These are phyloP conservation scores for Monarcha castaneiventris DNA, from an alignment of 2,113 vertebrate genomes.

Conservation along the genomic window DNA sequence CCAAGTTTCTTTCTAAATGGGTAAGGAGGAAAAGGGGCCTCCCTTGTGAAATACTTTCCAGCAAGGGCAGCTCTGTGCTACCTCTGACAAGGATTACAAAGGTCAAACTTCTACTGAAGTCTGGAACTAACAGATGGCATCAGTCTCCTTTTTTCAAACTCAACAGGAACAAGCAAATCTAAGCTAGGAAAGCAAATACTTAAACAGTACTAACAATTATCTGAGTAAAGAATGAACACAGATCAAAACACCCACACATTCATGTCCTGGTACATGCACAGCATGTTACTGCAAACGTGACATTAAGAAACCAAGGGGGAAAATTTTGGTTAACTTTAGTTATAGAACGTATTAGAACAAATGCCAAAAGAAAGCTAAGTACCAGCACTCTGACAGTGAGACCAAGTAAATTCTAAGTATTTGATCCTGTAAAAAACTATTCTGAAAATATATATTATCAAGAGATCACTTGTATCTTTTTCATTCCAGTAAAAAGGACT, in stretches of 20 bases:
- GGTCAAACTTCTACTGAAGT: background rate
- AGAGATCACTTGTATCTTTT: background rate
- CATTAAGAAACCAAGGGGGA: background rate
- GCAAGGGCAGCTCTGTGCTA: background rate
- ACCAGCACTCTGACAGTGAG: background rate
- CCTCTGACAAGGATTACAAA: background rate
- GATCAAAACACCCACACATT: constrained; percentile 50
- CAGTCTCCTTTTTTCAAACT: background rate
- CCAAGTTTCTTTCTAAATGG: background rate
- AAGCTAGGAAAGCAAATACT: constrained; percentile 39
- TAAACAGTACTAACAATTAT: constrained; percentile 39
- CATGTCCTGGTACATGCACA: constrained; percentile 31
- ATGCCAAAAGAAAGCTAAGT: background rate
- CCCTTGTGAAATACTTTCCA: background rate
- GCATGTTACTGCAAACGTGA: constrained; percentile 18
- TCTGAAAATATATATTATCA: background rate
- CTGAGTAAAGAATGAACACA: constrained; percentile 21
- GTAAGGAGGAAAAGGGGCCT: background rate
- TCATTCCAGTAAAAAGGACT: background rate
- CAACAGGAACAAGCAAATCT: constrained; percentile 36
- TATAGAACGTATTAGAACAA: background rate
- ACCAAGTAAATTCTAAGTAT: background rate
- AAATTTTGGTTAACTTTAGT: background rate
- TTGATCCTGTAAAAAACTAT: background rate
- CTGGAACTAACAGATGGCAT: constrained; percentile 32